Evolutionary conservation across 2,113 vertebrate genomes (phyloP).

Genomic region (Cyphotilapia sp.): DNA sequence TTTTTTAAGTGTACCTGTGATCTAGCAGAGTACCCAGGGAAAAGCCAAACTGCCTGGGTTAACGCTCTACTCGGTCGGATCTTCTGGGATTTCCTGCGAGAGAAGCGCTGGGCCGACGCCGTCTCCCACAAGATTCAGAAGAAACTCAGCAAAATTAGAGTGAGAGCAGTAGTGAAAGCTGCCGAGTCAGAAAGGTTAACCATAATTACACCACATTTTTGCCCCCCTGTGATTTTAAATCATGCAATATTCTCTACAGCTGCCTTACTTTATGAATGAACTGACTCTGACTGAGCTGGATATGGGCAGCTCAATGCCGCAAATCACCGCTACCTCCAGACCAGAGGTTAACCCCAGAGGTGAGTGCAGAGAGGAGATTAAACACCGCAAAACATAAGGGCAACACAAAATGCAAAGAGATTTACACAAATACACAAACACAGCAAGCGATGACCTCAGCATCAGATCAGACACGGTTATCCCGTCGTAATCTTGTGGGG

Average conservation of each 20-base stretch:
- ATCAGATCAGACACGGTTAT: conserved; percentile 37
- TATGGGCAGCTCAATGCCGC: conserved; percentile 82
- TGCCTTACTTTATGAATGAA: conserved; percentile 89
- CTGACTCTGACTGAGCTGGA: conserved; percentile 81
- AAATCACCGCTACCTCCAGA: conserved; percentile 66
- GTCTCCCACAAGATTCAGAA: conserved; percentile 84
- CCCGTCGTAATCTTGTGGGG: conserved; percentile 28
- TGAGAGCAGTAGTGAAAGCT: conserved; percentile 27
- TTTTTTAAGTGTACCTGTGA: conserved; percentile 64
- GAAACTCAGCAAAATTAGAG: conserved; percentile 87
- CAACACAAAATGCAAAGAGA: not conserved
- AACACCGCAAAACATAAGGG: not conserved
- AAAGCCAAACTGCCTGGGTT: conserved; percentile 66
- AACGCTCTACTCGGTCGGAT: conserved; percentile 80
- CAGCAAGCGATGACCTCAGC: not conserved
- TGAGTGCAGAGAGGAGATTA: conserved; percentile 14
- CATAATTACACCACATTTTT: not conserved
- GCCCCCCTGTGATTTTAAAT: not conserved
- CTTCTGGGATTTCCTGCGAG: conserved; percentile 85
- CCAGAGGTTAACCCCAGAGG: conserved; percentile 77
- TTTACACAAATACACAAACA: not conserved
- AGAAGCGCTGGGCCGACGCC: conserved; percentile 77
- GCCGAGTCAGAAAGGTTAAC: not conserved
- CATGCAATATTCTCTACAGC: conserved; percentile 40
- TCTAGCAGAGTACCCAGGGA: not conserved